Base-by-base conservation (phyloP, 2,888 invertebrate genomes). In the Drosophila yooni region DNA sequence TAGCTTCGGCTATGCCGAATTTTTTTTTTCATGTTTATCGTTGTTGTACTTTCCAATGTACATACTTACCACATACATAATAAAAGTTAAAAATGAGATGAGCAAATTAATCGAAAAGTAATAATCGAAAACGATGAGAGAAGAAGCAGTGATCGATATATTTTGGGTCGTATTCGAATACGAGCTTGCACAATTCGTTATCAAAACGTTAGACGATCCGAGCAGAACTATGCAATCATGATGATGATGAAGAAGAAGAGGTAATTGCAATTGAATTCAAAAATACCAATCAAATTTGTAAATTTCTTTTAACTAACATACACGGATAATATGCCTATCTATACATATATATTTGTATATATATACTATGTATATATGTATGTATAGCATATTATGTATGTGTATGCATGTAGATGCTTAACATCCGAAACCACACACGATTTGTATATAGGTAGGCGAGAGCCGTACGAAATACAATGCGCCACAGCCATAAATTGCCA, bases 211-310 rank as follows among this genome's bases (percentile, higher is more conserved):
- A 43, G 54, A 57, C 51, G 63, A 57, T 43, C 51, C 56, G 50
- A 36, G 38, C 29, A 34, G 56, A 34, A 51, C 68, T 27, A 58
- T 58, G 43, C 65, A 57, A 63, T 38, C 50, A 34, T 54, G 36
- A 25, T 36, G 18, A 54, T 56, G 68, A 34, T 25, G 58, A 54
- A 59, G 58, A 58, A 31, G 59, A 59, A 48, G 75, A 75, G 77
- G 76, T 77, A 77, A 77, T 77, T 77, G 73, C 59, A 68, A 77
- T 77, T 72, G 31, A 68, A 65, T 40, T 65, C 51, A 54, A 48
- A 43, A 60, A 74, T 27, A 54, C 36, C 34, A 60, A 60, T 53
- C 29, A 43, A 54, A 58, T 70, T 69, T 70, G 53, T 58, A 33
- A 36, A 52, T 43, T 58, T 70, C 46, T 38, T 48, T 68, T 67